Conservation (phyloP, 1,140 invertebrate genomes). For the Laupala kohalensis region DNA sequence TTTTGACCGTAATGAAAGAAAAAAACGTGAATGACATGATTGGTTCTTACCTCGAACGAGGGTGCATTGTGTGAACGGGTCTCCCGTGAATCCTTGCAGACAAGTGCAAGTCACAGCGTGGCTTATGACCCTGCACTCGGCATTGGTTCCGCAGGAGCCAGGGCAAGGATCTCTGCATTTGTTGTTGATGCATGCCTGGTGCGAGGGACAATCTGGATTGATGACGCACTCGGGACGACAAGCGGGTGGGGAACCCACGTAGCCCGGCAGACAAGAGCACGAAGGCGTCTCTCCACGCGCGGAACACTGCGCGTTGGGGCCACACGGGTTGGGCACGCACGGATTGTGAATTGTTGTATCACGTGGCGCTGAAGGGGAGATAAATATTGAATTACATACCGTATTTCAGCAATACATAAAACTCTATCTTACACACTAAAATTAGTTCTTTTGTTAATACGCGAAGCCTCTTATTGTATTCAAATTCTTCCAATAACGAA, state of each 20-base stretch:
- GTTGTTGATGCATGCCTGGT: slow-evolving; percentile 57
- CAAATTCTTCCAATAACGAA: too few relatives aligned
- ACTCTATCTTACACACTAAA: too few relatives aligned
- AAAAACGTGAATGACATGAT: too few relatives aligned
- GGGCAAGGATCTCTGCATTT: slow-evolving; percentile 64
- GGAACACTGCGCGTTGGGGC: slow-evolving; percentile 58
- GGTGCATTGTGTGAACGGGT: slow-evolving; percentile 54
- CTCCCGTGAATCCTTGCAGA: slow-evolving; percentile 55
- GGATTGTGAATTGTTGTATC: slow-evolving; percentile 34
- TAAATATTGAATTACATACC: too few relatives aligned
- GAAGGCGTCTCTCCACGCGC: slow-evolving; percentile 42
- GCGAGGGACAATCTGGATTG: slow-evolving; percentile 60
- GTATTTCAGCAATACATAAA: too few relatives aligned
- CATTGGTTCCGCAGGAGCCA: slow-evolving; percentile 60
- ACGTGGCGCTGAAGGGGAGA: not conserved
- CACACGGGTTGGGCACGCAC: slow-evolving; percentile 64
- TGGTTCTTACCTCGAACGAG: slow-evolving; percentile 25
- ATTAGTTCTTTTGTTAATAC: too few relatives aligned
- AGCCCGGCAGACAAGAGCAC: slow-evolving; percentile 55
- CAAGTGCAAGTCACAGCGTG: slow-evolving; percentile 66
- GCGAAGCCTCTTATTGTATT: too few relatives aligned
- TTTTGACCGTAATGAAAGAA: too few relatives aligned
- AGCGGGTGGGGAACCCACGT: slow-evolving; percentile 54
- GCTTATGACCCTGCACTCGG: slow-evolving; percentile 59
- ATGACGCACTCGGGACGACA: slow-evolving; percentile 64